phyloP scores from a whole-genome alignment of 1,140 invertebrate genomes.

The Melipona quadrifasciata region DNA sequence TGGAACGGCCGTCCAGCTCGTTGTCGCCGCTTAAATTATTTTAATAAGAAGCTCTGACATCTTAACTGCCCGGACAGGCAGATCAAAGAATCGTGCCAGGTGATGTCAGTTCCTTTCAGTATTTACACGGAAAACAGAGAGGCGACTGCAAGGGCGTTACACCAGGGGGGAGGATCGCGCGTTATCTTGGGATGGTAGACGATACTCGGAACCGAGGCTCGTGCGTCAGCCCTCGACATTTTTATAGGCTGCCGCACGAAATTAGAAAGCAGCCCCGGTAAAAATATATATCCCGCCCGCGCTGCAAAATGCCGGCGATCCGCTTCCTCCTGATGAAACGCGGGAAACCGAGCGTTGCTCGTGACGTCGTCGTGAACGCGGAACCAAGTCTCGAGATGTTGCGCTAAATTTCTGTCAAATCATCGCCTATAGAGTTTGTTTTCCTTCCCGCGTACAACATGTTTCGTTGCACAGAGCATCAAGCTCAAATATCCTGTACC shows the following conservation, averaged over 20 bases:
- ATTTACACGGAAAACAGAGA: slow-evolving; percentile 73
- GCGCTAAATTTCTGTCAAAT: no score
- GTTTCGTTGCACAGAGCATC: no score
- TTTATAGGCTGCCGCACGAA: slow-evolving; percentile 71
- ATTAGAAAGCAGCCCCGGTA: slow-evolving; percentile 66
- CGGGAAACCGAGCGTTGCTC: not conserved
- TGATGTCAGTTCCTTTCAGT: slow-evolving; percentile 69
- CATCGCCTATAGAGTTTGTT: no score
- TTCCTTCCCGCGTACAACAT: no score
- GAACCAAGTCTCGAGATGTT: no score
- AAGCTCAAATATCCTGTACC: no score
- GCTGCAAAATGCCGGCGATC: not conserved
- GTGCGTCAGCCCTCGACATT: slow-evolving; percentile 69
- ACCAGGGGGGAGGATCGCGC: slow-evolving; percentile 36
- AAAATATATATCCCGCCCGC: slow-evolving; percentile 48
- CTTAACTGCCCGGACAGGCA: slow-evolving; percentile 70
- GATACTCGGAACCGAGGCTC: slow-evolving; percentile 52
- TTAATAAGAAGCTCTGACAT: slow-evolving; percentile 73
- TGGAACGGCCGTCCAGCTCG: slow-evolving; percentile 20
- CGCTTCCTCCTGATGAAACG: not conserved
- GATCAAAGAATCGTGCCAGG: slow-evolving; percentile 73
- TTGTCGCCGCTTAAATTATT: slow-evolving; percentile 67
- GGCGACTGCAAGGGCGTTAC: slow-evolving; percentile 13
- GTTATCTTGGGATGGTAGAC: slow-evolving; percentile 56
- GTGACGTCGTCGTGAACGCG: no score